These are phyloP conservation scores for Oligia latruncula DNA, from an alignment of 2,888 invertebrate genomes.

Conservation along the genomic window DNA sequence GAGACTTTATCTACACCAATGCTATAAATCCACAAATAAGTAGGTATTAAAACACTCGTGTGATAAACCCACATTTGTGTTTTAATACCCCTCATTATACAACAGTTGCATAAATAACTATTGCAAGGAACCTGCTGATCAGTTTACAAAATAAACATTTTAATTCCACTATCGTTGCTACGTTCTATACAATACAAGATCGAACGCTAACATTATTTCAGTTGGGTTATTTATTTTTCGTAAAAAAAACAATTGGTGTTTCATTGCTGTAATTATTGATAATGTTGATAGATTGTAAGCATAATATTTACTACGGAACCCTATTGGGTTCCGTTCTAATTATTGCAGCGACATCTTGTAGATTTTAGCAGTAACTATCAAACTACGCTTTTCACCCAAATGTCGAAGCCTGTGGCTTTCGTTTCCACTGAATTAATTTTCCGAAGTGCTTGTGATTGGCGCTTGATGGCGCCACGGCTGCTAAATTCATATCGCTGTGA, in stretches of 20 bases:
- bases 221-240: background rate
- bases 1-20: too few relatives aligned
- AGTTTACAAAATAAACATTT: background rate
- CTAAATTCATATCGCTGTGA: background rate
- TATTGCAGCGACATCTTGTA: constrained; percentile 33
- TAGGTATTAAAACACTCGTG: too few relatives aligned
- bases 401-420: background rate
- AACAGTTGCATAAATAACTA: too few relatives aligned
- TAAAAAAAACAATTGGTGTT: background rate
- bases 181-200: too few relatives aligned
- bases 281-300: background rate
- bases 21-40: too few relatives aligned
- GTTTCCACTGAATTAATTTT: background rate
- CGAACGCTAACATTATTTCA: background rate
- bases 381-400: background rate
- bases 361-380: background rate
- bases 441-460: background rate
- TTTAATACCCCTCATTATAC: too few relatives aligned
- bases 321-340: fast-evolving
- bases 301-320: background rate
- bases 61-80: too few relatives aligned
- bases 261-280: background rate
- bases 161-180: background rate
- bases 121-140: too few relatives aligned
- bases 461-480: constrained; percentile 17